These are phyloP conservation scores for Oreonectes daqikongensis DNA, from an alignment of 2,797 vertebrate species.

Conservation along the genomic window DNA sequence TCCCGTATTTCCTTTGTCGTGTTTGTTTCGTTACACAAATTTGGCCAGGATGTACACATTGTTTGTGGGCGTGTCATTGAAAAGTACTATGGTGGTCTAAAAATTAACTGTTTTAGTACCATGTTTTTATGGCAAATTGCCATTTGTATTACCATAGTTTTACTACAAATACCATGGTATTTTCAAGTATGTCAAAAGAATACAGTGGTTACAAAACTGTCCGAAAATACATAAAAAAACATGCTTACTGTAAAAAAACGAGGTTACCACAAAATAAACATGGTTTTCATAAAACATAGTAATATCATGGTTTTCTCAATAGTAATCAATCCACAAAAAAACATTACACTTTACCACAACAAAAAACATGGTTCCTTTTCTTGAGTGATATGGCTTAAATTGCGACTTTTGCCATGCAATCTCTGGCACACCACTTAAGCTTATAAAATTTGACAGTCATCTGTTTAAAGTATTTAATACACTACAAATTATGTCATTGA, in stretches of 20 bases:
- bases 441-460: background rate
- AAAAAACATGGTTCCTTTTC: too few relatives aligned
- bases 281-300: too few relatives aligned
- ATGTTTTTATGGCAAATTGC: background rate
- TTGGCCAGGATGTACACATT: too few relatives aligned
- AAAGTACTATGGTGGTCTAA: too few relatives aligned
- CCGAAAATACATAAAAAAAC: background rate
- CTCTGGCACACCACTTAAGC: background rate
- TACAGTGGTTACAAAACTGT: background rate
- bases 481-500: background rate
- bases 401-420: too few relatives aligned
- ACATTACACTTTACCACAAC: too few relatives aligned
- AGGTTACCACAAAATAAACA: too few relatives aligned
- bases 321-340: too few relatives aligned
- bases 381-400: too few relatives aligned
- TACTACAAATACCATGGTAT: background rate
- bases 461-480: background rate
- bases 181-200: background rate
- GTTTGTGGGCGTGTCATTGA: background rate
- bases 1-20: background rate
- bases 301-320: too few relatives aligned
- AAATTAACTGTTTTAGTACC: background rate
- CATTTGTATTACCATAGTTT: too few relatives aligned
- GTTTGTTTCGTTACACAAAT: background rate
- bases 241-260: too few relatives aligned